Conservation (phyloP, 2,797 vertebrate species). For the Gadopsis marmoratus region DNA sequence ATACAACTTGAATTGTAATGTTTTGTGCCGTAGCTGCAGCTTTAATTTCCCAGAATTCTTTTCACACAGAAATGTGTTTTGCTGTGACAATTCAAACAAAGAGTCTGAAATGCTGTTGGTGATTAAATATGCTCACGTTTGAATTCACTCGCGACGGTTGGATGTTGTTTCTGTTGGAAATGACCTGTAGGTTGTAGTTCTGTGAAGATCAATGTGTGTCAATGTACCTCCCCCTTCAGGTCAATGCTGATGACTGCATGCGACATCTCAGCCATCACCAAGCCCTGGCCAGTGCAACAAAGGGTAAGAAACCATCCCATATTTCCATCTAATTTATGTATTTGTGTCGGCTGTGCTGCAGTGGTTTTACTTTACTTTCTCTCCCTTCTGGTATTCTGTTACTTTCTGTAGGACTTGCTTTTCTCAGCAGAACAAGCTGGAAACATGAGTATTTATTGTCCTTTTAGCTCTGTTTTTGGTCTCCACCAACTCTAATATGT, state of each 20-base stretch:
- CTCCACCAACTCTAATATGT: not conserved
- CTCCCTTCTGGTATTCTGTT: not conserved
- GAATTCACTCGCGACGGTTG: not conserved
- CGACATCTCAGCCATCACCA: constrained; percentile 98
- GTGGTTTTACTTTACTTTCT: no score
- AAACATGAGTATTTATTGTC: not conserved
- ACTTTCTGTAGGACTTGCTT: not conserved
- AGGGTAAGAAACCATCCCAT: constrained; percentile 82
- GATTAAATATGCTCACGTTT: not conserved
- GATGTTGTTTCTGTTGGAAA: not conserved
- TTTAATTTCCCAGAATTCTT: not conserved
- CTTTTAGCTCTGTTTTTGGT: not conserved
- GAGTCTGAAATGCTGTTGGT: not conserved
- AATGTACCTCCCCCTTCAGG: constrained; percentile 78
- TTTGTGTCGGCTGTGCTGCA: not conserved
- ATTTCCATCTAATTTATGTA: not conserved
- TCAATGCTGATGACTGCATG: constrained; percentile 99
- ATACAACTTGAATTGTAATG: no score
- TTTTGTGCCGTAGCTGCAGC: not conserved
- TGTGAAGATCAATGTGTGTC: constrained; percentile 5
- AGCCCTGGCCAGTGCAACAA: constrained; percentile 97
- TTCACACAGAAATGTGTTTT: not conserved
- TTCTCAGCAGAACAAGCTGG: not conserved
- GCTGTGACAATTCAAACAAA: not conserved
- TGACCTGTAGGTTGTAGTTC: not conserved